Evolutionary conservation across 2,888 invertebrate genomes (phyloP).

Genomic region (Dryobota labecula): DNA sequence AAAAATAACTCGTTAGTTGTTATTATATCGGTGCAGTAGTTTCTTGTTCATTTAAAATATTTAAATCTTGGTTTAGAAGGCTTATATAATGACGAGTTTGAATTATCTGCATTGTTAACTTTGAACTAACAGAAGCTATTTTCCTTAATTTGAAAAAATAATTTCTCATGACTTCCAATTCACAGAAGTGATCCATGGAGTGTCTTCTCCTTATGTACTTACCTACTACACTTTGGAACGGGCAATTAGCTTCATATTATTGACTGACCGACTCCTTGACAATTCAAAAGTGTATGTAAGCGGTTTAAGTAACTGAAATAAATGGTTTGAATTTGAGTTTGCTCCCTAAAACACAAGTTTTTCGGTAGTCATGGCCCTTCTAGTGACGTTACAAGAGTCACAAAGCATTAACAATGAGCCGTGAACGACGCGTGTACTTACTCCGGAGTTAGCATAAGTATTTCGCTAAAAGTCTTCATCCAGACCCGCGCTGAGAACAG

Average conservation of each 20-base stretch:
- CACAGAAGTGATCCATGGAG: too few relatives aligned
- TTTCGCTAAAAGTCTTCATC: conserved; percentile 83
- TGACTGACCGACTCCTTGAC: too few relatives aligned
- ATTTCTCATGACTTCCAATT: not conserved
- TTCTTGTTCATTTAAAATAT: not conserved
- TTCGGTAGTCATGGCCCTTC: conserved; percentile 42
- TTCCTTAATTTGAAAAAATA: too few relatives aligned
- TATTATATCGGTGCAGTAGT: not conserved
- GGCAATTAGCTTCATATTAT: too few relatives aligned
- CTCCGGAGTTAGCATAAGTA: conserved; percentile 82
- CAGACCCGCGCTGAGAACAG: conserved; percentile 68
- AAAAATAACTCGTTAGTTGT: not conserved
- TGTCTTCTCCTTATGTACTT: too few relatives aligned
- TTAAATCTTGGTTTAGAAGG: not conserved
- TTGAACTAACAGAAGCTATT: not conserved
- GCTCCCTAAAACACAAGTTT: not conserved
- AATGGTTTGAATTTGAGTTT: too few relatives aligned
- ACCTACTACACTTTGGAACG: too few relatives aligned
- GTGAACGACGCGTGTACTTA: conserved; percentile 81
- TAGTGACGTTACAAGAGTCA: conserved; percentile 53
- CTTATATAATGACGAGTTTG: not conserved
- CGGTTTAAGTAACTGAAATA: too few relatives aligned
- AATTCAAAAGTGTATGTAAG: too few relatives aligned
- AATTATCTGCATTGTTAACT: not conserved
- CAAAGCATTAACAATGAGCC: conserved; percentile 79